Base-by-base conservation (phyloP, 1,140 invertebrate species). In the Zaprionus tsacasi region DNA sequence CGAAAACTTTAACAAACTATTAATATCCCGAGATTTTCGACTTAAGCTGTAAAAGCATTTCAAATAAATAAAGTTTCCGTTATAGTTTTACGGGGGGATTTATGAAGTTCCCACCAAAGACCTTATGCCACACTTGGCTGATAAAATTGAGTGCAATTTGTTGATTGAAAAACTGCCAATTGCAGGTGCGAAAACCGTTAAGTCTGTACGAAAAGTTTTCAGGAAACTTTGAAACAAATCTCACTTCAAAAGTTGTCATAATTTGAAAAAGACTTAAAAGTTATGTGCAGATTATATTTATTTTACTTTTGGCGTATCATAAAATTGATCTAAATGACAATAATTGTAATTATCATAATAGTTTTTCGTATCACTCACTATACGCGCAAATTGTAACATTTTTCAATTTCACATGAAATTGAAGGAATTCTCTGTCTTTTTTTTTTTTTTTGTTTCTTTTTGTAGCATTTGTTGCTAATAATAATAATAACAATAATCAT, bases 381-480 rank as follows among this genome's bases (percentile, higher is more conserved):
- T 35, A 35, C 33, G 6, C 33, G 33, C 10, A 17, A 50, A 50
- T 21, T 50, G 30, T 33, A 55, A 30, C 27, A 7, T 3, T 15
- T 55, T 55, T 21, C 36, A 35, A 25, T 50, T 54, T 35, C 56
- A 40, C 8, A 15, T 52, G 12, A 12, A 36, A 33, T 57, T 25
- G 12, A 4, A 4, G 48, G 38, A 25, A 57, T n/a, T 7, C 6
- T n/a, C 45, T n/a, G 4, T 4, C 35, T 57, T 6, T 55, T 15
- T 43, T n/a, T 65, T 88, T 86, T 86, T 88, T 88, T 78, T 65
- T 56, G 58, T 52, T 64, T 80, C 70, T 83, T 83, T 87, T 87
- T 87, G 83, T 87, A 89, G 85, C 83, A 87, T 59, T 83, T 88
- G 35, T 80, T 80, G 83, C 83, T 89, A 87, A 59, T 72, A 76